phyloP scores from a whole-genome alignment of 1,140 invertebrate genomes.

The Oncopeltus fasciatus region DNA sequence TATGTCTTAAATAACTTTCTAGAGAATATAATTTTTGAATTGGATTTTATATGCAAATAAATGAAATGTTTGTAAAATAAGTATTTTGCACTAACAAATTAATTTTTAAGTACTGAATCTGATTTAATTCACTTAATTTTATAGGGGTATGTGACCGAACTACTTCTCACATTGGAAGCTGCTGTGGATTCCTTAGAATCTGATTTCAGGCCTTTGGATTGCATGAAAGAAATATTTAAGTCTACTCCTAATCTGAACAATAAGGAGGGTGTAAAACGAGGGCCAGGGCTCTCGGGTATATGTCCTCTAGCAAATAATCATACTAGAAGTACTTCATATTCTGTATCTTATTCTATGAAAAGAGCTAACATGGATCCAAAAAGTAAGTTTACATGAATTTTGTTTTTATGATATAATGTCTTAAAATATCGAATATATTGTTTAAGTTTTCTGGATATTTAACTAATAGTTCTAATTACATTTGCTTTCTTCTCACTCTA shows the following conservation, averaged over 20 bases:
- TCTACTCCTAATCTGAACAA: conserved; percentile 89
- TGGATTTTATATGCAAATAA: too few species aligned
- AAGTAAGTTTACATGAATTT: neutral
- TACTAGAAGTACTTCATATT: conserved; percentile 81
- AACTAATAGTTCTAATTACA: too few species aligned
- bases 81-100: too few species aligned
- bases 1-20: too few species aligned
- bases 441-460: too few species aligned
- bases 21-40: too few species aligned
- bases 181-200: conserved; percentile 82
- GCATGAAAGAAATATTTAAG: conserved; percentile 88
- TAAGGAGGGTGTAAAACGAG: conserved; percentile 51
- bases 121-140: neutral
- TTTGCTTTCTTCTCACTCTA: too few species aligned
- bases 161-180: conserved; percentile 86
- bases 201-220: conserved; percentile 69
- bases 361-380: conserved; percentile 35
- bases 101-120: too few species aligned
- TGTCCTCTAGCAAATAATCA: conserved; percentile 32
- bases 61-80: too few species aligned
- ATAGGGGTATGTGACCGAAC: conserved; percentile 87
- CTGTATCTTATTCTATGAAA: conserved; percentile 67
- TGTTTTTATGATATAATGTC: too few species aligned
- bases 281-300: conserved; percentile 30
- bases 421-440: too few species aligned